A percentile compares a stretch with the other conserved stretches of the same genome.
phyloP scores from a whole-genome alignment of 2,113 vertebrate genomes.

The Porphyrio hochstetteri region DNA sequence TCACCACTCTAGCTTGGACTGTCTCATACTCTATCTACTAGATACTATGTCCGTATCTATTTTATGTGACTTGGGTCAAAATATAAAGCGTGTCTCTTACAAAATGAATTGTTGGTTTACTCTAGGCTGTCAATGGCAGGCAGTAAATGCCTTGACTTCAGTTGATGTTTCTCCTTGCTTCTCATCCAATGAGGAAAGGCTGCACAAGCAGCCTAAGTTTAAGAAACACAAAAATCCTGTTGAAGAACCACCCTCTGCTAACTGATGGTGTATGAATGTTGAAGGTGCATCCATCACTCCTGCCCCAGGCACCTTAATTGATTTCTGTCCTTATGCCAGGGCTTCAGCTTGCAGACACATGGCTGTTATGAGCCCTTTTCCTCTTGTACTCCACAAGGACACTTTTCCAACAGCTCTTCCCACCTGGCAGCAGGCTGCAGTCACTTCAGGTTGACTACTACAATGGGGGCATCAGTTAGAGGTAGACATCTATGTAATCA shows the following conservation, averaged over 20 bases:
- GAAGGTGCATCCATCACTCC: accelerated
- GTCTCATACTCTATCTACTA: neutral
- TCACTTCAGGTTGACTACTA: neutral
- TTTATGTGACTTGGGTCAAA: neutral
- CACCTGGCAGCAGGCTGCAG: neutral
- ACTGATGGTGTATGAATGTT: neutral
- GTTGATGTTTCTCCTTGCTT: neutral
- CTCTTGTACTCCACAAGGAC: neutral
- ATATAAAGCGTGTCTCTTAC: neutral
- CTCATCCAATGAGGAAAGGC: neutral
- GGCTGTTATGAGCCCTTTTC: neutral
- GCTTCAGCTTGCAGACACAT: neutral
- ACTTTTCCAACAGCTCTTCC: neutral
- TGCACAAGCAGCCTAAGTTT: neutral
- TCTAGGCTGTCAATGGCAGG: neutral
- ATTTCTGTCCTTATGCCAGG: neutral
- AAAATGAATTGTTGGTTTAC: neutral
- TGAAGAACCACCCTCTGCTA: neutral
- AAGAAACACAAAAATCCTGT: neutral
- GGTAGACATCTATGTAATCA: neutral
- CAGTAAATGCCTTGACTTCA: neutral
- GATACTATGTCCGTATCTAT: neutral
- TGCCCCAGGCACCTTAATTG: neutral
- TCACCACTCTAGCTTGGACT: neutral
- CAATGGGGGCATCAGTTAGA: neutral